Conservation (phyloP, 1,140 invertebrate species). For the Helicoverpa zea region DNA sequence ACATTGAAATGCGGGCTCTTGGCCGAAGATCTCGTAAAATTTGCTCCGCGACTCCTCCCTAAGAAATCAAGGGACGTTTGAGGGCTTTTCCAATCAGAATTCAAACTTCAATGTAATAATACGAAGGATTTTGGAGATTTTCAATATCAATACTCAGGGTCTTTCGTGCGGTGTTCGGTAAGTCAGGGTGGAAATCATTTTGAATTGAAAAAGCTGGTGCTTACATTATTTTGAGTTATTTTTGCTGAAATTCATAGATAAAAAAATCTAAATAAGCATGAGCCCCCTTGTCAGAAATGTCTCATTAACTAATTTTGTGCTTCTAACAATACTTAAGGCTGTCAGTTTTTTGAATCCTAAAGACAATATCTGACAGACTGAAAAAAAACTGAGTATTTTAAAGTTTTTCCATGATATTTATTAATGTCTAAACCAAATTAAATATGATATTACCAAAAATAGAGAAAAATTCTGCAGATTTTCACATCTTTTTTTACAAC, state of each 20-base stretch:
- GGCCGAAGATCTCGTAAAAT: slow-evolving; percentile 17
- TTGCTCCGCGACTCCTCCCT: slow-evolving; percentile 10
- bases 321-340: no score
- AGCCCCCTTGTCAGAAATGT: no score
- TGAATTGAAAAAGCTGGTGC: slow-evolving; percentile 5
- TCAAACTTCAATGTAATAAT: slow-evolving; percentile 22
- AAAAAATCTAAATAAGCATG: no score
- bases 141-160: not conserved
- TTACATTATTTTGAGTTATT: not conserved
- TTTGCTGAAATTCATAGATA: not conserved
- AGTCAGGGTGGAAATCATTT: not conserved
- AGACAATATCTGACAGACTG: no score
- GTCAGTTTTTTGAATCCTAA: no score
- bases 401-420: no score
- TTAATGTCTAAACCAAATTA: no score
- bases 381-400: no score
- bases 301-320: no score
- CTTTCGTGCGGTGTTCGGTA: not conserved
- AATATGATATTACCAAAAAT: no score
- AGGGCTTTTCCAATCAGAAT: slow-evolving; percentile 33
- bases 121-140: slow-evolving; percentile 14
- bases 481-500: not conserved
- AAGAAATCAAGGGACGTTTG: slow-evolving; percentile 22
- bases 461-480: no score
- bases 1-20: slow-evolving; percentile 17